Percentiles rank a stretch among this genome's conserved stretches.
These are phyloP conservation scores for Hippopotamus amphibius DNA, from an alignment of 2,113 vertebrate species.

Conservation along the genomic window DNA sequence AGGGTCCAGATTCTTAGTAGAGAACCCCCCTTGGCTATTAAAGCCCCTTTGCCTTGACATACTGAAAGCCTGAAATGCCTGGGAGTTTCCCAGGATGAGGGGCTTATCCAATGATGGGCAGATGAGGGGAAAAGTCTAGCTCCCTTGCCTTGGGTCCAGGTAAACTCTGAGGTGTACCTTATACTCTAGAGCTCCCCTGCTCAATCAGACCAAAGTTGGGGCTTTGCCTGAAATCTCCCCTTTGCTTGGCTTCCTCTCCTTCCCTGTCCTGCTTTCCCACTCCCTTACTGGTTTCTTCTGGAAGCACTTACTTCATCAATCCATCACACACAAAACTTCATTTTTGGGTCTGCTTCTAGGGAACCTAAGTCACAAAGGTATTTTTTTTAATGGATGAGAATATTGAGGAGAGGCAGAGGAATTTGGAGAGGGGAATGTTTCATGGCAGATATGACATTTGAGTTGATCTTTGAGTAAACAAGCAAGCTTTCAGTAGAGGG, in stretches of 20 bases:
- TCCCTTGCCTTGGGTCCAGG: not conserved
- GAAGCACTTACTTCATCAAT: not conserved
- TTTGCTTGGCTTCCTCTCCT: not conserved
- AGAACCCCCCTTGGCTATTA: not conserved
- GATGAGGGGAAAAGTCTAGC: not conserved
- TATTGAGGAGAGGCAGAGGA: not conserved
- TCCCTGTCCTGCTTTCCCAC: not conserved
- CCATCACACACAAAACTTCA: not conserved
- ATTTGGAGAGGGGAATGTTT: not conserved
- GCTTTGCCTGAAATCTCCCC: not conserved
- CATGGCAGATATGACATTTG: slow-evolving; percentile 9
- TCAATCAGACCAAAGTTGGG: not conserved
- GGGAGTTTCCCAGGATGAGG: not conserved
- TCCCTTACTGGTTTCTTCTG: not conserved
- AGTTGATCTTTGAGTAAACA: not conserved
- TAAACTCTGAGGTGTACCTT: not conserved
- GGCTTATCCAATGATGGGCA: not conserved
- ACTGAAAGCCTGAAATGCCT: not conserved
- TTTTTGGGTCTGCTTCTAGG: not conserved
- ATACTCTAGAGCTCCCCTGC: not conserved
- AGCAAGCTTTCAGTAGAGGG: not conserved
- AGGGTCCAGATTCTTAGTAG: not conserved
- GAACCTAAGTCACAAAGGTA: not conserved
- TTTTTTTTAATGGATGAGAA: not conserved
- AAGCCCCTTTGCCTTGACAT: slow-evolving; percentile 4